Evolutionary conservation across 1,140 invertebrate species (phyloP).

Genomic region (Venustaconcha ellipsiformis): DNA sequence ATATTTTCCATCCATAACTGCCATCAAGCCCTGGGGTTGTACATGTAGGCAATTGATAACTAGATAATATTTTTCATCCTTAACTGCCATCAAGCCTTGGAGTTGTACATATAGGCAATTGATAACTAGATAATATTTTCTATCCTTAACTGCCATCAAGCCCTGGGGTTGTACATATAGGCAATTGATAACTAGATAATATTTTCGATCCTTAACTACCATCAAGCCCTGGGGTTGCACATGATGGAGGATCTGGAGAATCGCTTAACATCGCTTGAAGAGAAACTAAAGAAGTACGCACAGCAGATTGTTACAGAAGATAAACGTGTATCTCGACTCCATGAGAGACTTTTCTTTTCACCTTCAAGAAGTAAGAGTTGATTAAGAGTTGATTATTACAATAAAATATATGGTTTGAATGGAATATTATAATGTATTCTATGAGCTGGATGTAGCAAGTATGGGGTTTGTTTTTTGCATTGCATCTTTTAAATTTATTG

Average conservation of each 20-base stretch:
- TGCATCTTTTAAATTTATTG: no score
- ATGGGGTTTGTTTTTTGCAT: no score
- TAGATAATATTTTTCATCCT: no score
- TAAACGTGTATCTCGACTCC: constrained; percentile 37
- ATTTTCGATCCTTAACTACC: constrained; percentile 9
- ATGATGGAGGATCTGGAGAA: constrained; percentile 48
- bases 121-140: no score
- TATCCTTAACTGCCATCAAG: no score
- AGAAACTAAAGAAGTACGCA: constrained; percentile 44
- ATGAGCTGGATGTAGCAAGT: no score
- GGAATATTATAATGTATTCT: no score
- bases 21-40: no score
- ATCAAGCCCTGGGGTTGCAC: constrained; percentile 44
- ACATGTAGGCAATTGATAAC: no score
- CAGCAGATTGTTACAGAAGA: constrained; percentile 51
- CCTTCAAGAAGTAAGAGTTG: constrained; percentile 45
- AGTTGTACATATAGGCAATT: constrained; percentile 20
- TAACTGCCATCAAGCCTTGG: constrained; percentile 36
- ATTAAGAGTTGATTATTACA: background rate
- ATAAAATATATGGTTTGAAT: no score
- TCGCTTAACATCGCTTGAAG: constrained; percentile 39
- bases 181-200: background rate
- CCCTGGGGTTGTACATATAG: no score
- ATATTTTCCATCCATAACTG: no score
- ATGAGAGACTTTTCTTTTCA: constrained; percentile 50